Evolutionary conservation across 2,888 invertebrate genomes (phyloP), one percentile per base, ranked within the genome.

Genomic region (Hirudinaria manillensis): DNA sequence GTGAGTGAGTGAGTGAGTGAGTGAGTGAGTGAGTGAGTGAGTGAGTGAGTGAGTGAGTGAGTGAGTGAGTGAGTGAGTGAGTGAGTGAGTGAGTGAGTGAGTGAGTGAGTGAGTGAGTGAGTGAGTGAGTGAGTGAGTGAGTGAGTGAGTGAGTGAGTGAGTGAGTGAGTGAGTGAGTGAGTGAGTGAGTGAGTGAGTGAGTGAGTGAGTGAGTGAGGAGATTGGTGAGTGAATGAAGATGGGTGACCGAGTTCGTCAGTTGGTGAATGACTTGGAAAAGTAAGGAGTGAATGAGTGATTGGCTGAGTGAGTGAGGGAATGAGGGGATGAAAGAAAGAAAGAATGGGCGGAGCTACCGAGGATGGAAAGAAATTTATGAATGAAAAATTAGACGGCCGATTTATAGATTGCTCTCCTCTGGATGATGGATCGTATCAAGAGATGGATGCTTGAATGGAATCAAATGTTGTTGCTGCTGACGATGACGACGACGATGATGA

Each of bases 381-480:
- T 70, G 45, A 70, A 29, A 6, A 65, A 65, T 65, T 65, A 29
- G 27, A 65, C 65, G 32, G 27, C 65, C 27, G 32, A 65, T 27
- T 29, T 27, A 29, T 65, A 6, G 32, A 65, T 65, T 65, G 65
- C 65, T 10, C 13, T 65, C 27, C 29, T 45, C 45, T 16, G 45
- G 45, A 45, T 45, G 45, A 45, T 45, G 45, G 45, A 45, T 45
- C 45, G 45, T 10, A 45, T 45, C 45, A 45, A 45, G 45, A 45
- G 45, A 16, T 45, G 45, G 45, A 45, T 45, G 45, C 45, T 45
- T 45, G 6, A 45, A 45, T 45, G 45, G 45, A 45, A 45, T 45
- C 45, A 1, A 10, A 70, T 70, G 71, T 27, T 70, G 71, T 36
- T 70, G 71, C 38, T 51, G 71, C 13, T 45, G 71, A 70, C 45